A percentile compares a stretch with the other conserved stretches of the same genome.
Evolutionary conservation across 2,888 invertebrate species (phyloP).

Genomic region (Hipparchia semele): DNA sequence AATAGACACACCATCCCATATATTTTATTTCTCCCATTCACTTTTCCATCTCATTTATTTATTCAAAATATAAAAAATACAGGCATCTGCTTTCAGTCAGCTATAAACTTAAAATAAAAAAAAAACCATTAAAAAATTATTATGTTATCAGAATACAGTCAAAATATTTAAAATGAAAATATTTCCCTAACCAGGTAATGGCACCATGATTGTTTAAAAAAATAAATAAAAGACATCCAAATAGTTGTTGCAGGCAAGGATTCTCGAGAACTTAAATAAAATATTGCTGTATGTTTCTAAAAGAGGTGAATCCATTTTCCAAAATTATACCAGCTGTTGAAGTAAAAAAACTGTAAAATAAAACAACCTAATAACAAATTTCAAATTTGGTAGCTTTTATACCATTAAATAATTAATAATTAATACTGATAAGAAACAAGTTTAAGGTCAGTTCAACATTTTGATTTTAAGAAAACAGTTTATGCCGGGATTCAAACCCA

Average conservation of each 20-base stretch:
- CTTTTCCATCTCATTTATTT: slow-evolving; percentile 27
- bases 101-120: slow-evolving; percentile 31
- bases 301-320: neutral
- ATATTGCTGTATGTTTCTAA: slow-evolving; percentile 28
- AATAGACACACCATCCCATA: slow-evolving; percentile 51
- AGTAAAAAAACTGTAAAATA: neutral
- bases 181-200: slow-evolving; percentile 57
- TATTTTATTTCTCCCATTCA: slow-evolving; percentile 47
- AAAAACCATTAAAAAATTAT: neutral
- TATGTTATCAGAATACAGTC: slow-evolving; percentile 5
- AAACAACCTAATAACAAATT: neutral
- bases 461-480: neutral
- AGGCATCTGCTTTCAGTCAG: slow-evolving; percentile 30
- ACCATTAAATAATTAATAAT: neutral
- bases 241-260: slow-evolving; percentile 28
- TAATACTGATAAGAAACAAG: neutral
- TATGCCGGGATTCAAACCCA: slow-evolving; percentile 41
- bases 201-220: slow-evolving; percentile 64
- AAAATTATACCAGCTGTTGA: slow-evolving; percentile 3
- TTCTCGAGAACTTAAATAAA: slow-evolving; percentile 13
- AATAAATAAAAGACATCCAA: slow-evolving; percentile 35
- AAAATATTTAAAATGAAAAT: slow-evolving; percentile 26
- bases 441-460: slow-evolving; percentile 5
- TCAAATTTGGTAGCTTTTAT: neutral
- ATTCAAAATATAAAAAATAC: slow-evolving; percentile 36